These are phyloP conservation scores for Epizoanthus rinbou DNA, from an alignment of 92 coral and sea anemone species.

Conservation along the genomic window DNA sequence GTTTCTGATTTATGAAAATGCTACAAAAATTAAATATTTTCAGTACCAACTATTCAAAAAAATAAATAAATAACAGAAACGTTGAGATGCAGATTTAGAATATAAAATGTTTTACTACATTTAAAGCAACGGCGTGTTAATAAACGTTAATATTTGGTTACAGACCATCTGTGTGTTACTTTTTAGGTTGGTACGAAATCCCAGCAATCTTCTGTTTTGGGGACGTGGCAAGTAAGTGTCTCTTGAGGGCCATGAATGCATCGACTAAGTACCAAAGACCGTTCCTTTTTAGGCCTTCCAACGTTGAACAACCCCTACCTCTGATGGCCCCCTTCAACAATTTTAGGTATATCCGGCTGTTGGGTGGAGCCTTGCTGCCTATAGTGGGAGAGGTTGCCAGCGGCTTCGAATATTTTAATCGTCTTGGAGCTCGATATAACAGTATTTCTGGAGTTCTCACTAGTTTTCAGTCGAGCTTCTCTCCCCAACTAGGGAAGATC, in stretches of 20 bases:
- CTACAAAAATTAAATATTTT: too few species aligned
- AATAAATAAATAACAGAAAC: too few species aligned
- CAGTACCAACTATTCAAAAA: too few species aligned
- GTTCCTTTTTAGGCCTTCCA: not conserved
- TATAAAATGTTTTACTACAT: too few species aligned
- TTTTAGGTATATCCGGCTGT: not conserved
- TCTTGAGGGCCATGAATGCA: not conserved
- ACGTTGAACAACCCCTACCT: not conserved
- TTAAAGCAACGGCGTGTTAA: too few species aligned
- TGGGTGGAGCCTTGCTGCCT: not conserved
- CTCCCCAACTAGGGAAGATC: not conserved
- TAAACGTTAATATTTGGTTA: too few species aligned
- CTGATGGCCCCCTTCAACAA: slow-evolving; percentile 4
- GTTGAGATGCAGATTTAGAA: too few species aligned
- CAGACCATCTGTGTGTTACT: too few species aligned
- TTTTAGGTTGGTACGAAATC: too few species aligned
- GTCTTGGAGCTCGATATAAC: not conserved
- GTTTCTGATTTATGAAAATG: too few species aligned
- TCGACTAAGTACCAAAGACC: not conserved
- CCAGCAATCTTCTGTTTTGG: slow-evolving; percentile 6
- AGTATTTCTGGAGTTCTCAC: slow-evolving; percentile 13
- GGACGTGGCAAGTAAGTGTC: not conserved
- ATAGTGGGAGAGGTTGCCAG: not conserved
- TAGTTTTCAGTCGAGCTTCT: not conserved
- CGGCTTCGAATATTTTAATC: not conserved